Conservation (phyloP, 2,797 vertebrate species). For the Clangula hyemalis region DNA sequence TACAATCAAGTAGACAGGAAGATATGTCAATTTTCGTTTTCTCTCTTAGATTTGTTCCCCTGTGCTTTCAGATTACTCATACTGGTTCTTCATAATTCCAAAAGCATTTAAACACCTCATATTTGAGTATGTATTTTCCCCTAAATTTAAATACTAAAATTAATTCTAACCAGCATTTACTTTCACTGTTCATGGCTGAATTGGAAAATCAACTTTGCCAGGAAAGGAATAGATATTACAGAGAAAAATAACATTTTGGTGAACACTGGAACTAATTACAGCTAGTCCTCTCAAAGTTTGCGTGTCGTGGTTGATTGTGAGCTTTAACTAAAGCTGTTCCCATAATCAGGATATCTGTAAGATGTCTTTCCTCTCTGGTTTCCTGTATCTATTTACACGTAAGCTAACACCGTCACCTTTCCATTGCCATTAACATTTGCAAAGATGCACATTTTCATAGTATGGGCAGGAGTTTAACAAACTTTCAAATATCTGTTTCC, state of each 20-base stretch:
- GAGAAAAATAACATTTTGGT: background rate
- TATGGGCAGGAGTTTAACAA: background rate
- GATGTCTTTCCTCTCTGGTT: slow-evolving; percentile 48
- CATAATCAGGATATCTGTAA: slow-evolving; percentile 10
- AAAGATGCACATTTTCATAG: slow-evolving; percentile 42
- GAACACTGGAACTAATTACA: slow-evolving; percentile 5
- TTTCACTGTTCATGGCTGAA: background rate
- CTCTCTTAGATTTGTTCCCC: background rate
- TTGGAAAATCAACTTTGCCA: background rate
- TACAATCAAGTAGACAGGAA: background rate
- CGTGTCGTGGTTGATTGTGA: background rate
- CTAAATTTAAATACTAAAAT: background rate
- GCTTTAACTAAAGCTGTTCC: slow-evolving; percentile 54
- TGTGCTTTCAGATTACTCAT: background rate
- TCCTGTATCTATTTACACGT: slow-evolving; percentile 57
- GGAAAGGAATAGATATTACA: background rate
- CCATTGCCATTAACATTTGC: background rate
- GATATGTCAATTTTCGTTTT: background rate
- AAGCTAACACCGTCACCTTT: slow-evolving; percentile 54
- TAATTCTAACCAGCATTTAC: background rate
- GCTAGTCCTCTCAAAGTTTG: background rate
- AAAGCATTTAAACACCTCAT: background rate
- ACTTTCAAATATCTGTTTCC: background rate
- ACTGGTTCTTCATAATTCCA: background rate
- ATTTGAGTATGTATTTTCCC: background rate